These are phyloP conservation scores for Cardinalis cardinalis DNA, from an alignment of 2,113 vertebrate genomes.

Conservation along the genomic window DNA sequence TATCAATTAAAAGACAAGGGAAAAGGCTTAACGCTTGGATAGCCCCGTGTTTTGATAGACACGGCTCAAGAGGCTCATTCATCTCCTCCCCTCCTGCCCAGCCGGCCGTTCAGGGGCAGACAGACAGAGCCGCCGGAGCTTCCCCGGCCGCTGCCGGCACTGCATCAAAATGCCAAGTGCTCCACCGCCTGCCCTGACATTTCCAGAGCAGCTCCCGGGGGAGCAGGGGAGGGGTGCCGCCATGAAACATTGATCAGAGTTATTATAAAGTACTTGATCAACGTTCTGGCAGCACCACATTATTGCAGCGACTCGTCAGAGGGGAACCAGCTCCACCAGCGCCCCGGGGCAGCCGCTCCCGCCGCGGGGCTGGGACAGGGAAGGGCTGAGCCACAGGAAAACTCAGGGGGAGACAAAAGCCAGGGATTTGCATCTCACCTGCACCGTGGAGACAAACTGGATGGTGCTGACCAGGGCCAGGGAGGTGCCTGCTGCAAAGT, in stretches of 20 bases:
- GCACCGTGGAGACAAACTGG: constrained; percentile 93
- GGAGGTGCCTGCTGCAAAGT: constrained; percentile 77
- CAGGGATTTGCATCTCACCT: constrained; percentile 72
- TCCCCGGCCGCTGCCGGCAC: constrained; percentile 11
- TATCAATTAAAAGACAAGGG: constrained; percentile 57
- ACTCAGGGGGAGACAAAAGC: not conserved
- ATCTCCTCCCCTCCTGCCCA: constrained; percentile 40
- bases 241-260: constrained; percentile 62
- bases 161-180: constrained; percentile 55
- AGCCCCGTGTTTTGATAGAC: constrained; percentile 44
- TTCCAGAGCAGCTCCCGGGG: constrained; percentile 49
- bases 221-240: constrained; percentile 35
- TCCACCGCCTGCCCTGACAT: constrained; percentile 57
- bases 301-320: not conserved
- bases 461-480: constrained; percentile 96
- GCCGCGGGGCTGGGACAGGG: fast-evolving
- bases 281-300: not conserved
- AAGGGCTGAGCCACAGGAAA: not conserved
- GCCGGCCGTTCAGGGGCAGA: constrained; percentile 19
- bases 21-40: constrained; percentile 2
- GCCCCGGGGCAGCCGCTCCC: not conserved
- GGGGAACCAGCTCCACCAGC: not conserved
- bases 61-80: constrained; percentile 50
- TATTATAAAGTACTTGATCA: constrained; percentile 54
- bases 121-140: constrained; percentile 41